phyloP scores from a whole-genome alignment of 2,797 vertebrate species.

The Lerista edwardsae region DNA sequence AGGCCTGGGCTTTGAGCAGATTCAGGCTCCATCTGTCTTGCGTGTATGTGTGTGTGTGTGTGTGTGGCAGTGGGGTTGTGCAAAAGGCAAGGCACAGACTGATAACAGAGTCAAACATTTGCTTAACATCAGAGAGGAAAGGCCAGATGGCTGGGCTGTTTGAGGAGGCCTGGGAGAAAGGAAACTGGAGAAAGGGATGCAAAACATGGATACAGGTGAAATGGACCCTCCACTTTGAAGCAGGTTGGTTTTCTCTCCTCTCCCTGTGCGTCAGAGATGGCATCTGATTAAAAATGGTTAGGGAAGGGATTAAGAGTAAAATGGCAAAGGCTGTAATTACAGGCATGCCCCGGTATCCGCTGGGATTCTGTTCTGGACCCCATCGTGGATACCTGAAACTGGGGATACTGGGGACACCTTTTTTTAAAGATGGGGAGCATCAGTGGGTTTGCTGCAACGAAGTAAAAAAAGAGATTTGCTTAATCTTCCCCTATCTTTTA shows the following conservation, averaged over 20 bases:
- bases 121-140: slow-evolving; percentile 70
- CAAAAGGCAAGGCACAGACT: slow-evolving; percentile 56
- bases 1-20: slow-evolving; percentile 47
- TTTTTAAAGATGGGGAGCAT: no score
- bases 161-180: background rate
- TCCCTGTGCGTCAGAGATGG: background rate
- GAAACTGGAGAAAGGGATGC: no score
- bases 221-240: background rate
- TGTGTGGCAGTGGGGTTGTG: no score
- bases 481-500: no score
- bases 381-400: no score
- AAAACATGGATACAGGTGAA: background rate
- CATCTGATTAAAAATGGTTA: background rate
- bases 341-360: no score
- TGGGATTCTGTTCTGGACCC: no score
- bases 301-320: background rate
- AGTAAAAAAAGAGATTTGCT: no score
- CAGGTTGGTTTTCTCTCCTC: background rate
- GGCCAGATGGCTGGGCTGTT: slow-evolving; percentile 68
- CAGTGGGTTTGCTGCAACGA: no score
- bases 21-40: slow-evolving; percentile 72
- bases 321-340: no score
- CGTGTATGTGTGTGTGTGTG: background rate
- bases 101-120: slow-evolving; percentile 72
- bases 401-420: no score